Base-by-base conservation (phyloP, 2,113 vertebrate species). In the Bombycilla garrulus region DNA sequence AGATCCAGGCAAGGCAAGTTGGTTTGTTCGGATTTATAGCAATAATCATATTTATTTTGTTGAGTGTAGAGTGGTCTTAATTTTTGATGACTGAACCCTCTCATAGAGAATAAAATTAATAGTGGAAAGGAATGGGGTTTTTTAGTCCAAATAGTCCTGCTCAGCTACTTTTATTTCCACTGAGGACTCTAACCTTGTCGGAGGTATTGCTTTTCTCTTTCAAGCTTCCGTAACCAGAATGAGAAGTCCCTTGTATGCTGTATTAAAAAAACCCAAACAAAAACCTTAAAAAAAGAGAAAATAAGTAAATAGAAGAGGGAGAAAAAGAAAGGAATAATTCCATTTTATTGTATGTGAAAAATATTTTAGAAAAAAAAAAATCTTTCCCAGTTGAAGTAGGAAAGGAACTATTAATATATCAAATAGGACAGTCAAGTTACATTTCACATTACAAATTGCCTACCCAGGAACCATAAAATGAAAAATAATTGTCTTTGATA, bases 21-120 rank as follows among this genome's bases (percentile, higher is more conserved):
- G 16, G 9, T 73, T 91, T 69, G 13, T n/a, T 60, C 58, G 77
- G 33, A 24, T 11, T 72, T 64, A 23, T 4, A 12, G 21, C 0
- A 0, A 11, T 22, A 53, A 67, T 47, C 4, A 28, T 1, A 3
- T 0, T 28, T 26, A 13, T 28, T 69, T 70, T 56, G 1, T 73
- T 45, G 44, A 6, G 10, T 22, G 17, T 15, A 58, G 19, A 18
- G 1, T 20, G 6, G 9, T 35, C 11, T 22, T 76, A 44, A 33
- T 29, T 67, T 79, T 77, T 79, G 19, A 86, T 42, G n/a, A 35
- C 5, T 83, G 56, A 62, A 33, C 5, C 17, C 10, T 40, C 35
- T 8, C 9, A 31, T 15, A 26, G 7, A 28, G 45, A 64, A 40
- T 38, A 82, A 71, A 93, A 56, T 11, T 72, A 19, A 22, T 64